phyloP scores from a whole-genome alignment of 2,797 vertebrate genomes.

The Melanotaenia nigrans region DNA sequence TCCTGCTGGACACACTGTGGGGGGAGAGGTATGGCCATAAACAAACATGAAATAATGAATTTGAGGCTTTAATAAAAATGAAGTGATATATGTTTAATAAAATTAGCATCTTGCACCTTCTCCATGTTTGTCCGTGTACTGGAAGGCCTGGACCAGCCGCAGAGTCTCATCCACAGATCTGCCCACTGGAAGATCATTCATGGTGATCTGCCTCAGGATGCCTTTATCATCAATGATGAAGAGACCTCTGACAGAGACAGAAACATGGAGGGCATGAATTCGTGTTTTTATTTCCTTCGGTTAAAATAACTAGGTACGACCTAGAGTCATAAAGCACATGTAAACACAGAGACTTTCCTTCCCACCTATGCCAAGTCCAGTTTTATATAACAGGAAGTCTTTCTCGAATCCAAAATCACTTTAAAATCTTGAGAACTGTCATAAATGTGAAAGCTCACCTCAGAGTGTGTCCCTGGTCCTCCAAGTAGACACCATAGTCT shows the following conservation, averaged over 20 bases:
- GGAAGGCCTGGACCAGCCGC: slow-evolving; percentile 96
- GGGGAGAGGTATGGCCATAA: no score
- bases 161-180: slow-evolving; percentile 97
- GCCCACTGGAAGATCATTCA: slow-evolving; percentile 98
- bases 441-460: slow-evolving; percentile 79
- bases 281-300: background rate
- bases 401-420: background rate
- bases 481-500: slow-evolving; percentile 95
- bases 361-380: background rate
- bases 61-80: background rate
- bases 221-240: slow-evolving; percentile 98
- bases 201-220: slow-evolving; percentile 94
- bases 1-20: slow-evolving; percentile 94
- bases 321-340: background rate
- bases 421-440: slow-evolving; percentile 1
- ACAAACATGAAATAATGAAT: background rate
- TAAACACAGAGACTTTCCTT: background rate
- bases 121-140: slow-evolving; percentile 97
- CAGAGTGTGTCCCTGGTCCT: slow-evolving; percentile 95
- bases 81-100: background rate
- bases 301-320: background rate
- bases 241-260: slow-evolving; percentile 87
- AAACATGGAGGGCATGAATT: background rate
- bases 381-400: background rate
- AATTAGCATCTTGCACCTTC: slow-evolving; percentile 84